phyloP scores from a whole-genome alignment of 53 echinoderm and acorn worm genomes.

The Pentamera pediparva region DNA sequence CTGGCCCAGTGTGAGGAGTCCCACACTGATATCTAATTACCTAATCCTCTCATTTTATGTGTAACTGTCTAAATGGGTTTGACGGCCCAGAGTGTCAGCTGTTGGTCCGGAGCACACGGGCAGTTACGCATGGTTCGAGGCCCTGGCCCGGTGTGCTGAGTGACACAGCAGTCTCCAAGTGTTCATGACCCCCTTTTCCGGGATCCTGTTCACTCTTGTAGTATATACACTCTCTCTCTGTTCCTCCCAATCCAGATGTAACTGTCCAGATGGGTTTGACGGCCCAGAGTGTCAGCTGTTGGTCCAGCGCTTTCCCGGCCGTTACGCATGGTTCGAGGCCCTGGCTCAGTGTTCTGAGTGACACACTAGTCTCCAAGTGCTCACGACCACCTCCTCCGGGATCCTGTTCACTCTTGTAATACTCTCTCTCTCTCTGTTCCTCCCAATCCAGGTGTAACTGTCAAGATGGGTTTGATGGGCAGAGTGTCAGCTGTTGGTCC shows the following conservation, averaged over 20 bases:
- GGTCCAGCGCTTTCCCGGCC: constrained; percentile 59
- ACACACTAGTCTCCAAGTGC: constrained; percentile 73
- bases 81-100: constrained; percentile 91
- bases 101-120: constrained; percentile 66
- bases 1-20: constrained; percentile 83
- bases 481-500: constrained; percentile 83
- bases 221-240: no score
- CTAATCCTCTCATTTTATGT: no score
- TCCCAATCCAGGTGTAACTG: constrained; percentile 85
- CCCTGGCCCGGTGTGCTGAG: constrained; percentile 73
- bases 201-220: no score
- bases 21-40: constrained; percentile 72
- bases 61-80: constrained; percentile 58
- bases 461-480: constrained; percentile 72
- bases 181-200: no score
- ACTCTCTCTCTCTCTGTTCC: no score
- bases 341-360: constrained; percentile 79
- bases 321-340: constrained; percentile 73
- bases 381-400: no score
- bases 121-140: constrained; percentile 72
- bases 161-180: constrained; percentile 76
- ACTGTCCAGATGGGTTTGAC: constrained; percentile 63
- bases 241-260: no score
- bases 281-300: constrained; percentile 90
- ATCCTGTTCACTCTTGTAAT: no score